These are phyloP conservation scores for Chiroxiphia lanceolata DNA, from an alignment of 2,797 vertebrate genomes.

Conservation along the genomic window DNA sequence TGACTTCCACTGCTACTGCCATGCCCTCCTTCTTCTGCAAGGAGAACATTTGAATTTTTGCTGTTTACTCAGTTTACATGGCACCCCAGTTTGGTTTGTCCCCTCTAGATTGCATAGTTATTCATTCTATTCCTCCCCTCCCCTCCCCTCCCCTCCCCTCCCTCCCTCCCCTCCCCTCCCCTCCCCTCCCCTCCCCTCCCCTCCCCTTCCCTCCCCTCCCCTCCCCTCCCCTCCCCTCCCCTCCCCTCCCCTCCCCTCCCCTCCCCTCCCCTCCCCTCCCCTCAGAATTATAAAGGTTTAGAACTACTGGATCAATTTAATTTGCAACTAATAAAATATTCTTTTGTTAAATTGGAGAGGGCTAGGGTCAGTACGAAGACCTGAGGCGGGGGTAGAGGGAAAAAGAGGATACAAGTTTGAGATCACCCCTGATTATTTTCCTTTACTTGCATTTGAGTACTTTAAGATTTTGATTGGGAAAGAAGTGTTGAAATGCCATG, in stretches of 20 bases:
- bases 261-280: too few relatives aligned
- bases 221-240: too few relatives aligned
- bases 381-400: fast-evolving
- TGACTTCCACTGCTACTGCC: not conserved
- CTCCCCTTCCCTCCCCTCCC: too few relatives aligned
- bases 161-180: too few relatives aligned
- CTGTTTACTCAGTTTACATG: not conserved
- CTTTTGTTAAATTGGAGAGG: not conserved
- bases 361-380: not conserved
- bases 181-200: not conserved
- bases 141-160: not conserved
- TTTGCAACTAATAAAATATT: not conserved
- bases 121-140: not conserved
- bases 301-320: not conserved
- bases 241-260: too few relatives aligned
- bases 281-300: not conserved
- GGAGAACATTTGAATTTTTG: not conserved
- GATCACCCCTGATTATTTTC: not conserved
- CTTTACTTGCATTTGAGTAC: not conserved
- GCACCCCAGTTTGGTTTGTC: not conserved
- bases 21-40: not conserved
- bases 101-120: not conserved
- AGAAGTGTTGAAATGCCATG: not conserved
- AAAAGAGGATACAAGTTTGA: not conserved
- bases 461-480: slow-evolving; percentile 16